These are phyloP conservation scores for Parnassius apollo DNA, from an alignment of 2,888 invertebrate species.

Conservation along the genomic window DNA sequence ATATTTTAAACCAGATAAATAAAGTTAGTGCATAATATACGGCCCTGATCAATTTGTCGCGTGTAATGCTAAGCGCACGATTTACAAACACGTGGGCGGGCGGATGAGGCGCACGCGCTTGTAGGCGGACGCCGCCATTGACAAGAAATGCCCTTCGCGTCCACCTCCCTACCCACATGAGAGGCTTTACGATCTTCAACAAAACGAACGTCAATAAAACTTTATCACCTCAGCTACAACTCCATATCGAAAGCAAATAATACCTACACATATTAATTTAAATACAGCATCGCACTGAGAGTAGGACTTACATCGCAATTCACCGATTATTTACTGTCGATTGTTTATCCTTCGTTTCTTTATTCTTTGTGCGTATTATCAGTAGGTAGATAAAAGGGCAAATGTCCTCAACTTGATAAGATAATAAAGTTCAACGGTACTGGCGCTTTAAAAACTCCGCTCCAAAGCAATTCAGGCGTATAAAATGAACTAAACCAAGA, in stretches of 20 bases:
- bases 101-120: conserved; percentile 50
- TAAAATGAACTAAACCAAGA: conserved; percentile 58
- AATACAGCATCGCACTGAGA: conserved; percentile 29
- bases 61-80: conserved; percentile 67
- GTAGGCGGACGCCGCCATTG: conserved; percentile 64
- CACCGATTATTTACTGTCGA: conserved; percentile 2
- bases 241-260: conserved; percentile 45
- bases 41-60: conserved; percentile 65
- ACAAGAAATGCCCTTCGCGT: conserved; percentile 56
- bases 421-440: conserved; percentile 40
- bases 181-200: conserved; percentile 56
- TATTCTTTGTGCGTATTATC: conserved; percentile 19
- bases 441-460: conserved; percentile 42
- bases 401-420: conserved; percentile 34
- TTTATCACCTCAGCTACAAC: conserved; percentile 51
- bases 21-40: conserved; percentile 37
- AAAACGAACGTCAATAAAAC: conserved; percentile 58
- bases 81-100: conserved; percentile 71
- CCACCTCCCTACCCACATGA: conserved; percentile 54
- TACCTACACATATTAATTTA: conserved; percentile 35
- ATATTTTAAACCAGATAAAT: conserved; percentile 15
- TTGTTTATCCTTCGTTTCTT: conserved; percentile 33
- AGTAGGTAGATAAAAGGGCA: conserved; percentile 13
- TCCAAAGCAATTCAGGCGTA: conserved; percentile 42
- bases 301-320: no score